Evolutionary conservation across 2,888 invertebrate species (phyloP).

Genomic region (Rhamnusium bicolor): DNA sequence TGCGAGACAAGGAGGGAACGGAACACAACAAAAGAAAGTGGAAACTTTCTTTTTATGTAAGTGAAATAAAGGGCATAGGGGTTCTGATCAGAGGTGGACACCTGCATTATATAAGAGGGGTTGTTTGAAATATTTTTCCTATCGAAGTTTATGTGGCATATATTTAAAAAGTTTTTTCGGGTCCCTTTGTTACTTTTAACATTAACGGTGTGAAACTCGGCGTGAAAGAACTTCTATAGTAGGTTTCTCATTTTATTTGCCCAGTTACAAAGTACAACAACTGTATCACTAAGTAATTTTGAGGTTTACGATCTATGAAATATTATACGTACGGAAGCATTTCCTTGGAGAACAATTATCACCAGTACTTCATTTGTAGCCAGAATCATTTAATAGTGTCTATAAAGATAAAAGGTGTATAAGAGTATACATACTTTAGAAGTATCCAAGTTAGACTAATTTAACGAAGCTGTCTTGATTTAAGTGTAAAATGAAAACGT

Average conservation of each 20-base stretch:
- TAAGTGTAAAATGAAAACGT: no score
- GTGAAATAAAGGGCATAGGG: neutral
- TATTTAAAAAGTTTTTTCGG: slow-evolving; percentile 1
- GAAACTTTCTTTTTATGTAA: slow-evolving; percentile 9
- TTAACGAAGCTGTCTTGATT: no score
- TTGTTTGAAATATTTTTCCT: neutral
- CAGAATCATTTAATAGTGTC: no score
- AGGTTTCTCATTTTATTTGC: neutral
- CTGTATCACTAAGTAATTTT: neutral
- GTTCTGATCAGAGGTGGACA: neutral
- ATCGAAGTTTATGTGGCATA: neutral
- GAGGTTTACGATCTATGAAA: neutral
- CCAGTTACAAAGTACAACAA: neutral
- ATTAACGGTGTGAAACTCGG: neutral
- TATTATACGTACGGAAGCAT: neutral
- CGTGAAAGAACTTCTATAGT: neutral
- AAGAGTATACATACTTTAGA: no score
- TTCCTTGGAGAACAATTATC: neutral
- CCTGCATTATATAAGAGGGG: neutral
- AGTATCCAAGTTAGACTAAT: no score
- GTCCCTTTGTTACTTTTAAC: neutral
- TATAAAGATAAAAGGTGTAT: no score
- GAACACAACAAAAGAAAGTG: slow-evolving; percentile 11
- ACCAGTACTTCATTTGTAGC: no score
- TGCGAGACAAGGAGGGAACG: slow-evolving; percentile 21